Base-by-base conservation (phyloP, 2,888 invertebrate species). In the Cephus spinipes region DNA sequence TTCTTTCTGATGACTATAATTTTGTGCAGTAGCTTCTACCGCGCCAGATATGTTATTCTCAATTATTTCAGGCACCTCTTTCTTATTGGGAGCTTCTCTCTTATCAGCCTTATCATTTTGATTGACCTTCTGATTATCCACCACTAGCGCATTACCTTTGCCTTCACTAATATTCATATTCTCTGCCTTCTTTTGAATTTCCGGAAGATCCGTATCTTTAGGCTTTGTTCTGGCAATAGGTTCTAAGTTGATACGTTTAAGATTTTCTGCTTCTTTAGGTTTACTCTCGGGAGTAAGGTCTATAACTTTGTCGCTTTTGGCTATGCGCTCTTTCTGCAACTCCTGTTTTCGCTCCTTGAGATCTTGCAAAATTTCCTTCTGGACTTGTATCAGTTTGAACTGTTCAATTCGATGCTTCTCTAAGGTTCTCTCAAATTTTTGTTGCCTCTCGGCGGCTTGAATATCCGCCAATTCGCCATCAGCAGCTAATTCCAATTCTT, bases 341-440 rank as follows among this genome's bases (percentile, higher is more conserved):
- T 93, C 93, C 80, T 93, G 90, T 79, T 93, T 93, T 9, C 94
- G 93, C 82, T 94, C 93, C 78, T 94, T 93, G 33, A 95, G 92
- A 87, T 95, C 94, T 81, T 94, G 92, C 73, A 95, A 88, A 79
- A 95, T 92, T 87, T 94, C 93, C 84, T 95, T 94, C 85, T 95
- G 95, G 87, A 95, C 94, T 83, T 95, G 93, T 55, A 95, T 92
- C 80, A 96, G 90, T 88, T 95, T 93, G 85, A 94, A 93, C 86
- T 95, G 95, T 87, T 95, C 94, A 88, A 94, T 93, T 79, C 95
- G 94, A 82, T 96, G 95, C 87, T 94, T 94, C 89, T 95, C 94
- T 32, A 96, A 92, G 31, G 94, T 94, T 88, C 85, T 69, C 32
- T 83, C 82, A 3, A 90, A 80, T 71, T 91, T 84, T 68, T 91